A percentile compares a stretch with the other conserved stretches of the same genome.
phyloP scores from a whole-genome alignment of 2,888 invertebrate genomes.

The Iselma pallidipennis region DNA sequence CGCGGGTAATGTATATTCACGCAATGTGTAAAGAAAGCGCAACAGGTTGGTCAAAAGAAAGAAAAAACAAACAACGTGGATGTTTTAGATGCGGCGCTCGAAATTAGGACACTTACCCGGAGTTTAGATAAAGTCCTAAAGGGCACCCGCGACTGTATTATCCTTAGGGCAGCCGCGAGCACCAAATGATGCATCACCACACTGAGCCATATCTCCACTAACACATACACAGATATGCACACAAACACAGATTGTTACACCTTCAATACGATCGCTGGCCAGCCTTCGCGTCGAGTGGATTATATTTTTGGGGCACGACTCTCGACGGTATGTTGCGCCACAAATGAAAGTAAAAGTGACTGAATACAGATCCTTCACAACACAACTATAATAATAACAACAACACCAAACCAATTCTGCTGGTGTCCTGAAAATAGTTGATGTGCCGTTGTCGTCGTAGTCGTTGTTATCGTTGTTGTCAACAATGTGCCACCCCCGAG shows the following conservation, averaged over 20 bases:
- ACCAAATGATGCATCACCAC: slow-evolving; percentile 49
- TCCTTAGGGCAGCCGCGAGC: slow-evolving; percentile 50
- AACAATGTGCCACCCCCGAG: slow-evolving; percentile 37
- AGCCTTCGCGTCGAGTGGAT: slow-evolving; percentile 52
- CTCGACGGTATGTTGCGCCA: slow-evolving; percentile 56
- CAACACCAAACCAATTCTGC: slow-evolving; percentile 38
- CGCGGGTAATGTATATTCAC: slow-evolving; percentile 28
- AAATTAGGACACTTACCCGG: slow-evolving; percentile 42
- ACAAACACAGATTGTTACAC: slow-evolving; percentile 41
- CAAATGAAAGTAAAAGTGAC: slow-evolving; percentile 60
- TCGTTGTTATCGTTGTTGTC: slow-evolving; percentile 8
- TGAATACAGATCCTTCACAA: slow-evolving; percentile 47
- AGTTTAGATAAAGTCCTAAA: slow-evolving; percentile 48
- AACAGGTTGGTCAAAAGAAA: slow-evolving; percentile 37
- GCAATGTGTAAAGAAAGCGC: slow-evolving; percentile 17
- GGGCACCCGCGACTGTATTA: slow-evolving; percentile 48
- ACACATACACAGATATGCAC: slow-evolving; percentile 11
- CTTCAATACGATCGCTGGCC: slow-evolving; percentile 34
- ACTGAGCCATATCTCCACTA: slow-evolving; percentile 45
- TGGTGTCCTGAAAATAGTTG: slow-evolving; percentile 36
- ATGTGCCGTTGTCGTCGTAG: slow-evolving; percentile 5
- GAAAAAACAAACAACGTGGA: background rate
- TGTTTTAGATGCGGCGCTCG: background rate
- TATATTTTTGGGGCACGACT: slow-evolving; percentile 56
- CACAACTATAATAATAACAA: slow-evolving; percentile 30